Percentiles rank a stretch among this genome's conserved stretches.
These are phyloP conservation scores for Xiphophorus maculatus DNA, from an alignment of 2,113 vertebrate species.

Conservation along the genomic window DNA sequence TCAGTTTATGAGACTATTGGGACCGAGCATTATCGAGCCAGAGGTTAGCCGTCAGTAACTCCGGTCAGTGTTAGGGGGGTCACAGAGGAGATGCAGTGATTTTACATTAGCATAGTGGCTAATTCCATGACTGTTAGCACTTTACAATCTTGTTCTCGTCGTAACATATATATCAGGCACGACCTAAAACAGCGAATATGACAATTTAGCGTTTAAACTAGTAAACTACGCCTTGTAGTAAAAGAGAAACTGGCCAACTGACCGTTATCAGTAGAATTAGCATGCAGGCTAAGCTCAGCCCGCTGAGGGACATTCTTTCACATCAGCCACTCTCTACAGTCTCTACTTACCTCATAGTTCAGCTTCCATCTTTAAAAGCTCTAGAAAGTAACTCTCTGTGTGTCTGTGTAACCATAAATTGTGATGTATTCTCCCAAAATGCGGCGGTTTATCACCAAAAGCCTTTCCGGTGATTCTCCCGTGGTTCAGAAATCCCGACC, in stretches of 20 bases:
- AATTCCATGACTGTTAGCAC: slow-evolving; percentile 10
- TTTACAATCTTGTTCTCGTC: neutral
- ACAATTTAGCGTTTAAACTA: neutral
- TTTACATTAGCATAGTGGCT: slow-evolving; percentile 58
- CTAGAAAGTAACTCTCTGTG: slow-evolving; percentile 8
- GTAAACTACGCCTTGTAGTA: neutral
- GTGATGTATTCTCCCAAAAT: neutral
- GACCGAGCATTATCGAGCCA: neutral
- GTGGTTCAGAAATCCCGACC: slow-evolving; percentile 56
- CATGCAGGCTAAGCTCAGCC: slow-evolving; percentile 63
- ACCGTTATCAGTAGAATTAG: slow-evolving; percentile 36
- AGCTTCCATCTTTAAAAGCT: slow-evolving; percentile 40
- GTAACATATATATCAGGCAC: neutral
- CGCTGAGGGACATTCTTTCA: slow-evolving; percentile 63
- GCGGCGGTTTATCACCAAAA: slow-evolving; percentile 36
- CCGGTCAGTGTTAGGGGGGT: slow-evolving; percentile 11
- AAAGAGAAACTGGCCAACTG: neutral
- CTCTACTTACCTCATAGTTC: slow-evolving; percentile 71
- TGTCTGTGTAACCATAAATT: slow-evolving; percentile 19
- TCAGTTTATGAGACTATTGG: neutral
- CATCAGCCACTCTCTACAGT: slow-evolving; percentile 37
- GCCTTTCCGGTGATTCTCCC: slow-evolving; percentile 47
- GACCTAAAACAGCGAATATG: neutral
- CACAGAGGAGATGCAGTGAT: slow-evolving; percentile 61
- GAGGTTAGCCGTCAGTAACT: neutral